Evolutionary conservation across 2,113 vertebrate genomes (phyloP).

Genomic region (Centropus bengalensis): DNA sequence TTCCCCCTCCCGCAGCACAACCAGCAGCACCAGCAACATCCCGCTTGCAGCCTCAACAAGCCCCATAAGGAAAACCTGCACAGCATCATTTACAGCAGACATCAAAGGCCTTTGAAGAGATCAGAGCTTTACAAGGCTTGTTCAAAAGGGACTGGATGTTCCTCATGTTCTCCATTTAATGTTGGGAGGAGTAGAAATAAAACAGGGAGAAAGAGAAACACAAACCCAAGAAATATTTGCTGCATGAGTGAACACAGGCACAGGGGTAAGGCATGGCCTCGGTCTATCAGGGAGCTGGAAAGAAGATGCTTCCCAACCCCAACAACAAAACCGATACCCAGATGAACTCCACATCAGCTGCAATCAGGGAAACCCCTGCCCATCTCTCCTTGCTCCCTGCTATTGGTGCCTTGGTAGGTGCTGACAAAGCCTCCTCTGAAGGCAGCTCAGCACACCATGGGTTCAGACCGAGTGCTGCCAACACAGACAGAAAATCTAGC

Average conservation of each 20-base stretch:
- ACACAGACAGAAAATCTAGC: fast-evolving
- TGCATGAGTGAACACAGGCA: fast-evolving
- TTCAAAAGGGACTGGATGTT: background rate
- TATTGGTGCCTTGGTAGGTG: fast-evolving
- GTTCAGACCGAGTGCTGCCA: background rate
- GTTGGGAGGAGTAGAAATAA: background rate
- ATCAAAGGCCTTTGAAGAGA: background rate
- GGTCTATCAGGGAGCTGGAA: background rate
- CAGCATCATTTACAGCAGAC: background rate
- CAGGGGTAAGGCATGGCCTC: background rate
- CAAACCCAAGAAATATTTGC: background rate
- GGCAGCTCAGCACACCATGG: fast-evolving
- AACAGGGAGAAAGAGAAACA: background rate
- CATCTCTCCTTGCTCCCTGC: background rate
- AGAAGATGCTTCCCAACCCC: background rate
- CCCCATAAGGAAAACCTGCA: background rate
- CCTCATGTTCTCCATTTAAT: background rate
- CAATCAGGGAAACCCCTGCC: fast-evolving
- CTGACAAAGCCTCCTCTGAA: background rate
- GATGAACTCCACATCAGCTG: too few relatives aligned
- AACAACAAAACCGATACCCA: background rate
- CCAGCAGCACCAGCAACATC: background rate
- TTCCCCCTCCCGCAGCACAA: background rate
- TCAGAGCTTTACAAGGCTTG: background rate
- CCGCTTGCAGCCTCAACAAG: fast-evolving